Percentiles rank a stretch among this genome's conserved stretches.
phyloP scores from a whole-genome alignment of 2,113 vertebrate genomes.

The Thermophis baileyi region DNA sequence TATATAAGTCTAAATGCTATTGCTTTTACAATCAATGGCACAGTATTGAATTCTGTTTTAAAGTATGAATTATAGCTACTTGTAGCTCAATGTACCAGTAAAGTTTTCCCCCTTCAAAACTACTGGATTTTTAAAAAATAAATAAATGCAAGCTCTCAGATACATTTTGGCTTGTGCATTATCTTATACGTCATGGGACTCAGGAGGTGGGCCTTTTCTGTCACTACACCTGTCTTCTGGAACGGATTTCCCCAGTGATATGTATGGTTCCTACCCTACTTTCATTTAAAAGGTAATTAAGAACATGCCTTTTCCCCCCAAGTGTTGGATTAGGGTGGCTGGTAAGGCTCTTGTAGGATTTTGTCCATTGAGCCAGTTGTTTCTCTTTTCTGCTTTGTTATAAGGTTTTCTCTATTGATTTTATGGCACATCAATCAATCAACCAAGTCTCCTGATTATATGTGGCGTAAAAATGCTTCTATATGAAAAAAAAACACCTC shows the following conservation, averaged over 20 bases:
- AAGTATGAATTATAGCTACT: not conserved
- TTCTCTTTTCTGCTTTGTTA: not conserved
- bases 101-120: not conserved
- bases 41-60: not conserved
- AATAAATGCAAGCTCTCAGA: not conserved
- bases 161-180: not conserved
- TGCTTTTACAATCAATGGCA: not conserved
- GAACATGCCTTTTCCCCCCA: not conserved
- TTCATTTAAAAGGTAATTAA: not conserved
- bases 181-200: not conserved
- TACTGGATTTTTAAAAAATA: not conserved
- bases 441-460: not conserved
- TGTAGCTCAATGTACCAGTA: not conserved
- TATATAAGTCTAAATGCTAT: not conserved
- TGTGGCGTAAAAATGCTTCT: not conserved
- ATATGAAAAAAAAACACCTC: conserved; percentile 4
- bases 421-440: not conserved
- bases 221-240: not conserved
- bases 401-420: not conserved
- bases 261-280: not conserved
- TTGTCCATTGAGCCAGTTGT: not conserved
- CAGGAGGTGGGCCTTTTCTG: not conserved
- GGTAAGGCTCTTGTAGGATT: not conserved
- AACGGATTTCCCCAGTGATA: not conserved
- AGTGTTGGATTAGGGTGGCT: not conserved